Conservation (phyloP, 2,113 vertebrate genomes). For the Eclectus roratus region DNA sequence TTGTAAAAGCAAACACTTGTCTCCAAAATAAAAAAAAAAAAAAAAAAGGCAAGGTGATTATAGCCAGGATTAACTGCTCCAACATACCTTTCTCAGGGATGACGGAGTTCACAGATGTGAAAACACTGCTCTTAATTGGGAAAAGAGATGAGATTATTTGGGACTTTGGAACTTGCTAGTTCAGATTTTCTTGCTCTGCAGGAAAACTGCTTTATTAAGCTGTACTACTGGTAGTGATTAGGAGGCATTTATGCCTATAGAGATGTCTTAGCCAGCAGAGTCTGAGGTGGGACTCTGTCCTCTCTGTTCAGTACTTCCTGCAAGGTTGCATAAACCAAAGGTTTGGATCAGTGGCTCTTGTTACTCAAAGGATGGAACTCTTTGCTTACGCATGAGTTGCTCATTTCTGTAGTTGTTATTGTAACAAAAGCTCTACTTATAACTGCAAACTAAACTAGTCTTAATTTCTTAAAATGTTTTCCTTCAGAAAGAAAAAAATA, state of each 20-base stretch:
- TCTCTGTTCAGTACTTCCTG: background rate
- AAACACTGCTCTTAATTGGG: background rate
- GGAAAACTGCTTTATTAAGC: slow-evolving; percentile 7
- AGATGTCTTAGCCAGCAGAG: background rate
- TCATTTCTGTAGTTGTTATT: background rate
- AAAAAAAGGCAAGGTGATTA: background rate
- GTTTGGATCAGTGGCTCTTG: background rate
- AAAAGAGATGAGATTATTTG: slow-evolving; percentile 40
- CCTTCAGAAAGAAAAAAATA: background rate
- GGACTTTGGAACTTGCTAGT: slow-evolving; percentile 8
- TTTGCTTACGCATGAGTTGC: background rate
- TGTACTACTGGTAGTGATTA: background rate
- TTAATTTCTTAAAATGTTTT: background rate
- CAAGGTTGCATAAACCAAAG: background rate
- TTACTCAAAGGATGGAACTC: background rate
- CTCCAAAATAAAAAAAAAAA: background rate
- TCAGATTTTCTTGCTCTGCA: slow-evolving; percentile 57
- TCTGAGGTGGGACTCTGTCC: background rate
- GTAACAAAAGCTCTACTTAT: background rate
- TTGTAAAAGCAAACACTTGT: background rate
- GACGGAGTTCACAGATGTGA: background rate
- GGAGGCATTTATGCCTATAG: background rate
- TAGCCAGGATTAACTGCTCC: background rate
- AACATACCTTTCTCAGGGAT: background rate
- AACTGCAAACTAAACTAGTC: background rate